Conservation (phyloP, 30 jellyfish, hydroid and myxozoan genomes). For the Aurelia sp. region DNA sequence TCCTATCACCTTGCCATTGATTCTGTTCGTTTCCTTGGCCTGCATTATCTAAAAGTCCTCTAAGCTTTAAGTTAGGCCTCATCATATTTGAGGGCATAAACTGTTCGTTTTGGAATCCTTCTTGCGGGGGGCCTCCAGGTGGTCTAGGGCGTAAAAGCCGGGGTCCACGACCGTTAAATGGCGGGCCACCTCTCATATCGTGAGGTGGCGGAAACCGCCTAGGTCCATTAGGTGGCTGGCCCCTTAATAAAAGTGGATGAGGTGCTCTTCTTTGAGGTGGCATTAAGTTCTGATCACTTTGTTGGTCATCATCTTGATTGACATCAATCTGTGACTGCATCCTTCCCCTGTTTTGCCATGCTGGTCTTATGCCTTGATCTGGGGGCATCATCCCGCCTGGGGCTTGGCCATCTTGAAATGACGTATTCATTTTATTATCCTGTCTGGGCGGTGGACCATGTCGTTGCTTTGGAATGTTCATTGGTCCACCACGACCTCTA, state of each 20-base stretch:
- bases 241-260: conserved; percentile 57
- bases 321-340: not conserved
- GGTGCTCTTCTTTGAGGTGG: conserved; percentile 63
- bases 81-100: not conserved
- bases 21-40: conserved; percentile 4
- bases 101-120: too few relatives aligned
- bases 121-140: conserved; percentile 1
- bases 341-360: conserved; percentile 47
- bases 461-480: conserved; percentile 25
- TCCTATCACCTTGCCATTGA: conserved; percentile 52
- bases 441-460: not conserved
- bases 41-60: conserved; percentile 9
- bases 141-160: conserved; percentile 46
- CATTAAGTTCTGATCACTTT: conserved; percentile 18
- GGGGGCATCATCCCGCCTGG: conserved; percentile 6
- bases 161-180: conserved; percentile 42
- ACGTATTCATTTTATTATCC: not conserved
- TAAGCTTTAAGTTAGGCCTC: conserved; percentile 4
- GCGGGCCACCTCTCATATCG: conserved; percentile 27
- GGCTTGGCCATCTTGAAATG: conserved; percentile 19
- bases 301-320: not conserved
- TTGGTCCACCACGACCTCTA: conserved; percentile 63
- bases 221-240: conserved; percentile 19
- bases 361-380: conserved; percentile 13
- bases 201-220: conserved; percentile 56